Evolutionary conservation across 1,140 invertebrate species (phyloP).

Genomic region (Idris sp.): DNA sequence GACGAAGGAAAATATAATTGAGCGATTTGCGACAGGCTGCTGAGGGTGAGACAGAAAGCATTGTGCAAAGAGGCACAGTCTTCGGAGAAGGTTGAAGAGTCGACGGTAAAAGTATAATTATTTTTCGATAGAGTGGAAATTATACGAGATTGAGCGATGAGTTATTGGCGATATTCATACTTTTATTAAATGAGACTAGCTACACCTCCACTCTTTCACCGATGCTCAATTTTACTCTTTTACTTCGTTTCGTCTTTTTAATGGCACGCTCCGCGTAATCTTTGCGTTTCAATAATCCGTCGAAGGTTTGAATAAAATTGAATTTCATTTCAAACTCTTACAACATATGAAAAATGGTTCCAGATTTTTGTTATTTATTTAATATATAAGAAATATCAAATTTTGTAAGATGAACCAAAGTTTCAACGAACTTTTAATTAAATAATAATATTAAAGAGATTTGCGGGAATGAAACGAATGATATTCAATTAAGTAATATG

Average conservation of each 20-base stretch:
- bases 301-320: constrained; percentile 52
- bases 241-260: constrained; percentile 44
- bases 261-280: constrained; percentile 47
- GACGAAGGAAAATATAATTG: constrained; percentile 75
- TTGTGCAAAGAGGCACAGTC: constrained; percentile 39
- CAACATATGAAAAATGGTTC: constrained; percentile 18
- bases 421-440: too few species aligned
- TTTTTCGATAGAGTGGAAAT: constrained; percentile 79
- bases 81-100: constrained; percentile 59
- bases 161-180: constrained; percentile 79
- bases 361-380: constrained; percentile 13
- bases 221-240: constrained; percentile 32
- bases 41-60: constrained; percentile 52
- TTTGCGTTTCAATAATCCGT: constrained; percentile 51
- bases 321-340: constrained; percentile 32
- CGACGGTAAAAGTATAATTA: constrained; percentile 77
- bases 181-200: constrained; percentile 77
- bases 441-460: too few species aligned
- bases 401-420: too few species aligned
- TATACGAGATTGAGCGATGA: constrained; percentile 75
- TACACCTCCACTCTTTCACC: constrained; percentile 59
- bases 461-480: too few species aligned
- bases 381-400: too few species aligned
- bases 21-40: constrained; percentile 72
- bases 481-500: too few species aligned